These are phyloP conservation scores for Cyanoliseus patagonus DNA, from an alignment of 2,113 vertebrate species.

Conservation along the genomic window DNA sequence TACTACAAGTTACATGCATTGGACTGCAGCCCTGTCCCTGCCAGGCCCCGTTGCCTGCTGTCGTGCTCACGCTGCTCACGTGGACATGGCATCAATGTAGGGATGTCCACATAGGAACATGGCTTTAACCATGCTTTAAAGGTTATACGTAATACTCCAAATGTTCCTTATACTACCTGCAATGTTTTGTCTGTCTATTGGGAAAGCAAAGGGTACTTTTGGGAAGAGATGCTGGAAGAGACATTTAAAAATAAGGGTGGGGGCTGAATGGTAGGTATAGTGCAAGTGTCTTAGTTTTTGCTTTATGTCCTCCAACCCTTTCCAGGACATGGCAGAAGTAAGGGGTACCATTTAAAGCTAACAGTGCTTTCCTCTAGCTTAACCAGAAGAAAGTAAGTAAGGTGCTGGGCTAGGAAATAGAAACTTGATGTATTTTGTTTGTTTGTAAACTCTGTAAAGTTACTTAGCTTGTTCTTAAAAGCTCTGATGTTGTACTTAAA, in stretches of 20 bases:
- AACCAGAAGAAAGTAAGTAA: background rate
- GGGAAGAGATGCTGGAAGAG: background rate
- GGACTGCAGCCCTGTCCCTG: background rate
- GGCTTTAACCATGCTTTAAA: background rate
- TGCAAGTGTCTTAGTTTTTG: background rate
- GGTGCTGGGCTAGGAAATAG: background rate
- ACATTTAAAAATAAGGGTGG: background rate
- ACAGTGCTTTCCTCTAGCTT: background rate
- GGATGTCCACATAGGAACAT: background rate
- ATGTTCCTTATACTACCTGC: background rate
- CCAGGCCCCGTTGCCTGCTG: background rate
- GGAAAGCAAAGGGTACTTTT: background rate
- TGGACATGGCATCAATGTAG: accelerated
- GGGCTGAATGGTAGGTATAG: background rate
- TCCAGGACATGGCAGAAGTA: background rate
- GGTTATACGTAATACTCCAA: background rate
- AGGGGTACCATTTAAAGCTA: background rate
- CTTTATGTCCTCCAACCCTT: background rate
- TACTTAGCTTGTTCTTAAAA: background rate
- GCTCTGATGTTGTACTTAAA: background rate
- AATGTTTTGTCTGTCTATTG: background rate
- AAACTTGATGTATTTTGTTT: background rate
- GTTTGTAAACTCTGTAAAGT: background rate
- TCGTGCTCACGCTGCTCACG: accelerated
- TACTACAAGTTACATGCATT: background rate